Conservation (phyloP, 2,888 invertebrate species). For the Tiliacea aurago region DNA sequence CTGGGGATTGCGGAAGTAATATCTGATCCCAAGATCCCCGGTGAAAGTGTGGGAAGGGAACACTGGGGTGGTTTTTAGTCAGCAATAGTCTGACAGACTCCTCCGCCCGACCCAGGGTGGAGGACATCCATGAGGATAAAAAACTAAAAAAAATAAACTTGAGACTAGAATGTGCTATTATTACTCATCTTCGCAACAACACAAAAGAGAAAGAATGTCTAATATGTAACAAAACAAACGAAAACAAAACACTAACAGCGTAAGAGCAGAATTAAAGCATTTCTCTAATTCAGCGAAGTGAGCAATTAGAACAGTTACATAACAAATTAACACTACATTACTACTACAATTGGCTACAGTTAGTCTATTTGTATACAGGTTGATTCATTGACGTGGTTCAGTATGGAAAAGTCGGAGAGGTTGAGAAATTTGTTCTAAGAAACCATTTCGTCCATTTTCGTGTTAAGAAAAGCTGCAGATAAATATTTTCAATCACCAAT, state of each 20-base stretch:
- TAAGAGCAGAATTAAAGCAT: constrained; percentile 28
- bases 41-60: too few species aligned
- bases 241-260: constrained; percentile 36
- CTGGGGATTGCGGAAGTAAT: too few species aligned
- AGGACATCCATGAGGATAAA: too few species aligned
- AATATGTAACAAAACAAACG: constrained; percentile 16
- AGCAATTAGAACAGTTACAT: constrained; percentile 32
- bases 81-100: too few species aligned
- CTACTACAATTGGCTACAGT: background rate
- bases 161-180: background rate
- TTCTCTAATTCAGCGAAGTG: constrained; percentile 29
- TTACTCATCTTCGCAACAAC: background rate
- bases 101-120: too few species aligned
- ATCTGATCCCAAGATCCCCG: too few species aligned
- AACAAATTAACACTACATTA: constrained; percentile 37
- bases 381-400: background rate
- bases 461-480: background rate
- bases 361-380: background rate
- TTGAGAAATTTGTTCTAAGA: background rate
- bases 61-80: too few species aligned
- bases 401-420: too few species aligned
- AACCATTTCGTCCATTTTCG: background rate
- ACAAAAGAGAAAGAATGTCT: constrained; percentile 42
- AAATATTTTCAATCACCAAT: too few species aligned
- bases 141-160: too few species aligned